phyloP scores from a whole-genome alignment of 2,888 invertebrate species.

The Drosophila formosana region DNA sequence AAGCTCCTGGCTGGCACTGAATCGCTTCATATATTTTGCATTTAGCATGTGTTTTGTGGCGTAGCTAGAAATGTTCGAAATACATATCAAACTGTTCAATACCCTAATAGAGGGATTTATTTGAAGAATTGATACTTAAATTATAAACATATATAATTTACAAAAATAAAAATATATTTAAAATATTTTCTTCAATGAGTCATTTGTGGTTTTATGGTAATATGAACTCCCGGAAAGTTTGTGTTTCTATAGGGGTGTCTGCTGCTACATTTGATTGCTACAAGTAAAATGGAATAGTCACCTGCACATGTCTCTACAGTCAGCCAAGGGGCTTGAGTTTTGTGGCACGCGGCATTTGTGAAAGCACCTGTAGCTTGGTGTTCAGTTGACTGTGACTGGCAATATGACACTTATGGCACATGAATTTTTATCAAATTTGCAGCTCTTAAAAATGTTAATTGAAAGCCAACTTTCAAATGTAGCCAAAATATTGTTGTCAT shows the following conservation, averaged over 20 bases:
- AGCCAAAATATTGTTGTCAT: conserved; percentile 25
- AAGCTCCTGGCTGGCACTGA: conserved; percentile 49
- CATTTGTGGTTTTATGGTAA: neutral
- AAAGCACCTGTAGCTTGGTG: conserved; percentile 26
- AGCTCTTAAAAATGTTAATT: conserved; percentile 64
- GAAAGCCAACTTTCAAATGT: conserved; percentile 60
- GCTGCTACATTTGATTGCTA: conserved; percentile 26
- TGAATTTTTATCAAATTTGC: conserved; percentile 57
- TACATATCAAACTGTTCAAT: conserved; percentile 11
- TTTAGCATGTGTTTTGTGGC: conserved; percentile 6
- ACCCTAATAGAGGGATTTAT: neutral
- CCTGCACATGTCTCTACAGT: conserved; percentile 43
- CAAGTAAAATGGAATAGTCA: conserved; percentile 36
- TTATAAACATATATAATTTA: neutral
- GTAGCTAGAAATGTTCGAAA: conserved; percentile 38
- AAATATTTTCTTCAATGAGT: neutral
- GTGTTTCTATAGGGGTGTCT: neutral
- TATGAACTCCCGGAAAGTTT: neutral
- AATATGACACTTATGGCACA: conserved; percentile 63
- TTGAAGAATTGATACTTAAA: neutral
- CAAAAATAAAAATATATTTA: neutral
- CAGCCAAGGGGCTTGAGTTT: conserved; percentile 41
- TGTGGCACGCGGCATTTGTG: conserved; percentile 46
- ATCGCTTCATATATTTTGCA: conserved; percentile 20
- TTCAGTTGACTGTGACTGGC: conserved; percentile 42